Evolutionary conservation across 2,888 invertebrate genomes (phyloP).

Genomic region (Timema cristinae): DNA sequence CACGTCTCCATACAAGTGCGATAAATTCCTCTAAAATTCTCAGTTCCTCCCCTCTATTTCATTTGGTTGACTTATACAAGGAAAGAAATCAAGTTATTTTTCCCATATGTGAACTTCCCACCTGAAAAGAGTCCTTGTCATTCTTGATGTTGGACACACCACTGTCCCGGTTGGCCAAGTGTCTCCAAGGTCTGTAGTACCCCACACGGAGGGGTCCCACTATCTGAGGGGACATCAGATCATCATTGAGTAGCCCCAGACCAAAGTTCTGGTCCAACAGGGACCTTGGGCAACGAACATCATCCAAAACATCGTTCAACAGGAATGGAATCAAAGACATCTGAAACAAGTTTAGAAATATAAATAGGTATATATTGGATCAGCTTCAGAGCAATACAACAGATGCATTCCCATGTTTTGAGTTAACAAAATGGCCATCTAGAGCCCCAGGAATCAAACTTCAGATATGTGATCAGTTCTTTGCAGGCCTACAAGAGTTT

Average conservation of each 20-base stretch:
- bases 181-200: constrained; percentile 28
- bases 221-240: constrained; percentile 19
- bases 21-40: too few relatives aligned
- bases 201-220: constrained; percentile 15
- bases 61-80: too few relatives aligned
- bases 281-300: constrained; percentile 28
- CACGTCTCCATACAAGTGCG: too few relatives aligned
- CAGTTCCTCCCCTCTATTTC: too few relatives aligned
- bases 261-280: constrained; percentile 31
- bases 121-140: constrained; percentile 28
- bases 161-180: constrained; percentile 21
- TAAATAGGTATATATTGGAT: too few relatives aligned
- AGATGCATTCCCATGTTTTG: too few relatives aligned
- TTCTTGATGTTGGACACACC: constrained; percentile 23
- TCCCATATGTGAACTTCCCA: neutral
- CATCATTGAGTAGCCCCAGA: constrained; percentile 27
- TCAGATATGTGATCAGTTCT: too few relatives aligned
- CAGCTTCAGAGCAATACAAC: too few relatives aligned
- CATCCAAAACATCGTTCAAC: constrained; percentile 32
- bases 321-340: constrained; percentile 36
- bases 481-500: too few relatives aligned
- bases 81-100: too few relatives aligned
- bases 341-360: constrained; percentile 25
- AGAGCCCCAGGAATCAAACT: too few relatives aligned
- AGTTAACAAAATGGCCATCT: too few relatives aligned